Percentiles rank a stretch among this genome's conserved stretches.
These are phyloP conservation scores for Agapostemon virescens DNA, from an alignment of 2,888 invertebrate species.

Conservation along the genomic window DNA sequence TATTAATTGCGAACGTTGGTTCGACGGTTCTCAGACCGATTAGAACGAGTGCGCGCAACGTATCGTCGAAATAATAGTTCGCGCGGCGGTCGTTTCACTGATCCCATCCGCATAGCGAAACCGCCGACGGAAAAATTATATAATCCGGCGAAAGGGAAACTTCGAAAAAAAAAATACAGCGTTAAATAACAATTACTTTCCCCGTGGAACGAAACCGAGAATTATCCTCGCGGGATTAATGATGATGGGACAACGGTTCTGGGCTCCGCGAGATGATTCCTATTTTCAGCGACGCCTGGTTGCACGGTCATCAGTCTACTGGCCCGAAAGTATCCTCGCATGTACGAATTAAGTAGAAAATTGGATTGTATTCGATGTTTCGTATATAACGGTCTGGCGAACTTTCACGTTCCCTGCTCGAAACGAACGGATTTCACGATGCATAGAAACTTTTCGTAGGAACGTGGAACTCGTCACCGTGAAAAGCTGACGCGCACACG, in stretches of 20 bases:
- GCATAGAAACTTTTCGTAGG: background rate
- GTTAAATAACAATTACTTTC: slow-evolving; percentile 48
- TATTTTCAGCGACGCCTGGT: background rate
- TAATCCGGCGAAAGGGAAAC: slow-evolving; percentile 48
- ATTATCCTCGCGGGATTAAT: background rate
- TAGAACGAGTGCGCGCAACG: background rate
- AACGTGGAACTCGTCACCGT: background rate
- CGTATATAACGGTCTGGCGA: background rate
- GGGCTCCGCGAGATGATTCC: background rate
- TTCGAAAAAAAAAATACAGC: background rate
- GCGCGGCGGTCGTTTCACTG: slow-evolving; percentile 4
- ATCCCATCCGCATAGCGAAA: slow-evolving; percentile 22
- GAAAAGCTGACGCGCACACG: background rate
- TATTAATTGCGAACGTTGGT: slow-evolving; percentile 24
- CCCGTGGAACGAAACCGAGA: background rate
- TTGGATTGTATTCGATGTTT: slow-evolving; percentile 2
- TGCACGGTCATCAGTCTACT: background rate
- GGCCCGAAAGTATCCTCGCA: background rate
- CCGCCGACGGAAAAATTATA: slow-evolving; percentile 43
- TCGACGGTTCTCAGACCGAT: background rate
- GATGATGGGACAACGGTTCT: background rate
- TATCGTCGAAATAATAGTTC: slow-evolving; percentile 7
- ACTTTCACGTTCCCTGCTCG: background rate
- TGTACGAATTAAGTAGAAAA: slow-evolving; percentile 21
- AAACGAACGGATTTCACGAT: background rate